Percentiles rank a stretch among this genome's conserved stretches.
Evolutionary conservation across 2,113 vertebrate species (phyloP).

Genomic region (Malaclemys terrapin): DNA sequence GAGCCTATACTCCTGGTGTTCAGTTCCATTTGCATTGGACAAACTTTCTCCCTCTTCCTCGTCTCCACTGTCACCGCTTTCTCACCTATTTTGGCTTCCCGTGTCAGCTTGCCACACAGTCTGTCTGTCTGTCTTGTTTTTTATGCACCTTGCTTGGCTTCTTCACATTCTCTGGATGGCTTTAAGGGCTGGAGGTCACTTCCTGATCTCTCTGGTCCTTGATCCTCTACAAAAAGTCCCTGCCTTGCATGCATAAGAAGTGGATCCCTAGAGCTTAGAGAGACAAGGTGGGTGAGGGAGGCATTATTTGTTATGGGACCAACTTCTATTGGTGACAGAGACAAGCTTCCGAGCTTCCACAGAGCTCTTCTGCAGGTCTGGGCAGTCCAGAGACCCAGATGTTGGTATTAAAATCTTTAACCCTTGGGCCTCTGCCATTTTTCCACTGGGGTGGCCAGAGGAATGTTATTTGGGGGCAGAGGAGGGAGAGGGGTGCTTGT

Average conservation of each 20-base stretch:
- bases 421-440: not conserved
- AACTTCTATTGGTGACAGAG: not conserved
- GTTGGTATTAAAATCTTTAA: not conserved
- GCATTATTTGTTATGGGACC: not conserved
- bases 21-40: not conserved
- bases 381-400: not conserved
- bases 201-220: not conserved
- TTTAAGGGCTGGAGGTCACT: not conserved
- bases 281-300: not conserved
- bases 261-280: not conserved
- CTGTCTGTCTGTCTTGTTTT: not conserved
- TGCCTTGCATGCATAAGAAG: not conserved
- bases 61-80: not conserved
- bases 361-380: not conserved
- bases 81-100: not conserved
- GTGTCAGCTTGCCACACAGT: not conserved
- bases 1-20: not conserved
- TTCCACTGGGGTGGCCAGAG: not conserved
- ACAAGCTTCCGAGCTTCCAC: not conserved
- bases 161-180: not conserved
- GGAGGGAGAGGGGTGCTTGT: not conserved
- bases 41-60: not conserved
- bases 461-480: not conserved
- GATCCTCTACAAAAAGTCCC: not conserved
- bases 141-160: not conserved